Conservation (phyloP, 2,113 vertebrate species). For the Atractosteus spatula region DNA sequence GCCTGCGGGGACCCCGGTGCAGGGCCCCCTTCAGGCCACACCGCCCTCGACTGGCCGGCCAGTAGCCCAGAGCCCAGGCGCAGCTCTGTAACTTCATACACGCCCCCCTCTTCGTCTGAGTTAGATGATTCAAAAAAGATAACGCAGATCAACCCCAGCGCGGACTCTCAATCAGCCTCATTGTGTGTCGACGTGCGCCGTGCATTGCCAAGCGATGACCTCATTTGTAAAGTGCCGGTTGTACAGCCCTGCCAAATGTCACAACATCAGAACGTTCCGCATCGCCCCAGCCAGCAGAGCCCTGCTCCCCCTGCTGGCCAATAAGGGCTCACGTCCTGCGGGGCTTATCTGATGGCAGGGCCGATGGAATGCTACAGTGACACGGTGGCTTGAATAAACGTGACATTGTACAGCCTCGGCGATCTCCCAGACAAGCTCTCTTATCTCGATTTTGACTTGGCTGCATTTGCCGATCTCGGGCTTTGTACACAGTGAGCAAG, state of each 20-base stretch:
- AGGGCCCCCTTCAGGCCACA: too few relatives aligned
- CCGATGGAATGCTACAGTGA: slow-evolving; percentile 48
- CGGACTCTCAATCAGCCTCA: background rate
- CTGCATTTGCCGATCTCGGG: slow-evolving; percentile 45
- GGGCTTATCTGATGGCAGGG: slow-evolving; percentile 44
- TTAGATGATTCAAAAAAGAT: too few relatives aligned
- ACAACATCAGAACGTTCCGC: background rate
- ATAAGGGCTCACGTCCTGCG: slow-evolving; percentile 19
- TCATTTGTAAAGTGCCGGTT: background rate
- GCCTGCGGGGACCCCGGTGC: too few relatives aligned
- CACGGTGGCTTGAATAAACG: slow-evolving; percentile 45
- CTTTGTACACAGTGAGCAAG: slow-evolving; percentile 29
- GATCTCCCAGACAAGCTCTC: slow-evolving; percentile 43
- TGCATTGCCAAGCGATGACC: slow-evolving; percentile 11
- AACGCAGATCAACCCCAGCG: too few relatives aligned
- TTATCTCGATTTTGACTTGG: slow-evolving; percentile 45
- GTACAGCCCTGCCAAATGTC: slow-evolving; percentile 15
- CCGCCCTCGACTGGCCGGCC: too few relatives aligned
- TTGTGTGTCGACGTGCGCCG: background rate
- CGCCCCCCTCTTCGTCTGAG: too few relatives aligned
- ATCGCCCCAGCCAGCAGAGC: slow-evolving; percentile 21
- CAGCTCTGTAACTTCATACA: too few relatives aligned
- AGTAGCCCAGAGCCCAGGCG: too few relatives aligned
- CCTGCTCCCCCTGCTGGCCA: slow-evolving; percentile 10
- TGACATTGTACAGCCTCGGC: slow-evolving; percentile 36